phyloP scores from a whole-genome alignment of 2,797 vertebrate genomes.

The Petrocephalus sullivani region DNA sequence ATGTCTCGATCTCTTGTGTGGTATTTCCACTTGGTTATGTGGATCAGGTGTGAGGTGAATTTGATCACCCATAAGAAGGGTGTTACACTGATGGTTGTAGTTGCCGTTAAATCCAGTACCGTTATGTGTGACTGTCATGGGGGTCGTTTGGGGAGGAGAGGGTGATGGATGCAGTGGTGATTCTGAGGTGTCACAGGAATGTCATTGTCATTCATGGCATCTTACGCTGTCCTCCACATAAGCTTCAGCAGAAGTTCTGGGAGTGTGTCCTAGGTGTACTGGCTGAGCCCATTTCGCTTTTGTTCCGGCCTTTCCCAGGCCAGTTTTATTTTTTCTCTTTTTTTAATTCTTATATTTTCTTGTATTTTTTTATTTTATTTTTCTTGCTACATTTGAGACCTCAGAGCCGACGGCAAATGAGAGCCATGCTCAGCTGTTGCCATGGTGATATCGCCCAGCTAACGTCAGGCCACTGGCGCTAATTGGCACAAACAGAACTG shows the following conservation, averaged over 20 bases:
- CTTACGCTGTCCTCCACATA: background rate
- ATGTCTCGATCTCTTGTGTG: background rate
- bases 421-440: conserved; percentile 54
- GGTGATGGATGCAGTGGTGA: background rate
- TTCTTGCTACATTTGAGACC: background rate
- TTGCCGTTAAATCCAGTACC: background rate
- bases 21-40: background rate
- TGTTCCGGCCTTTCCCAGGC: background rate
- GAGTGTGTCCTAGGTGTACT: background rate
- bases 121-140: background rate
- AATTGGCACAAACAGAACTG: conserved; percentile 43
- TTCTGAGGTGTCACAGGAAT: background rate
- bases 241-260: background rate
- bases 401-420: background rate
- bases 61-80: background rate
- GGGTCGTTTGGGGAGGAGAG: background rate
- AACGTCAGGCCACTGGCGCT: conserved; percentile 40
- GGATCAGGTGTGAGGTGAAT: background rate
- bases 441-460: conserved; percentile 55
- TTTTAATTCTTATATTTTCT: background rate
- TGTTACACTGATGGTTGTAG: background rate
- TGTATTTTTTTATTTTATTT: background rate
- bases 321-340: background rate
- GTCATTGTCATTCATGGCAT: background rate
- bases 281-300: background rate